Evolutionary conservation across 2,797 vertebrate genomes (phyloP), one percentile per base, ranked within the genome.

Genomic region (Hippoglossus hippoglossus): DNA sequence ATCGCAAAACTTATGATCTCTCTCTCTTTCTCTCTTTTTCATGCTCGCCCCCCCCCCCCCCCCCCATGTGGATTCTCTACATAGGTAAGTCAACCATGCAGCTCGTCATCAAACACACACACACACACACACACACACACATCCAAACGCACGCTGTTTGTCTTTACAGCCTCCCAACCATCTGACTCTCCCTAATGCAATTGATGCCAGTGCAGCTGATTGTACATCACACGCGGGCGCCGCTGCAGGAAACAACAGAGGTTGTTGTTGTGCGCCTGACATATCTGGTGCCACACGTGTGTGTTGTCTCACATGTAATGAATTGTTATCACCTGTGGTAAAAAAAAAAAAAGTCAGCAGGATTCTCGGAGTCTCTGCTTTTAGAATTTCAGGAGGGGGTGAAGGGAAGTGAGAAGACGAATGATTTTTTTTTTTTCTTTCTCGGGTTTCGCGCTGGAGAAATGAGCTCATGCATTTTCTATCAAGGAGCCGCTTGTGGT

Each of bases 81-180:
- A 57, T 36, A 93, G 93, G 93, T 93, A 81, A 93, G 90, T 82
- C 82, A 53, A 22, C 63, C 57, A 63, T 36, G 49, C 13, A 67
- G 11, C 21, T 69, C 55, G 15, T 67, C n/a, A 16, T 34, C 15
- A 24, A 15, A 31, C 6, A 49, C 55, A 56, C 55, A 26, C 55
- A 26, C 63, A 52, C 60, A 74, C n/a, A n/a, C 63, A 52, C 52
- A 74, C 26, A 60, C 51, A 62, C 55, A 26, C 63, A 52, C 60
- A 74, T 0, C 71, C 44, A 72, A 57, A 50, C 16, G 6, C 9
- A 62, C 28, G 13, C 24, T 46, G 53, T 66, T 56, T 41, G 58
- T 67, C 65, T 78, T 60, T 34, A 22, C 67, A 58, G 50, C 70
- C 31, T 71, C 60, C 1, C 16, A 66, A 3, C 73, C 85, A 16